Percentiles rank a stretch among this genome's conserved stretches.
phyloP scores from a whole-genome alignment of 2,797 vertebrate species.

The Galagoides demidoff region DNA sequence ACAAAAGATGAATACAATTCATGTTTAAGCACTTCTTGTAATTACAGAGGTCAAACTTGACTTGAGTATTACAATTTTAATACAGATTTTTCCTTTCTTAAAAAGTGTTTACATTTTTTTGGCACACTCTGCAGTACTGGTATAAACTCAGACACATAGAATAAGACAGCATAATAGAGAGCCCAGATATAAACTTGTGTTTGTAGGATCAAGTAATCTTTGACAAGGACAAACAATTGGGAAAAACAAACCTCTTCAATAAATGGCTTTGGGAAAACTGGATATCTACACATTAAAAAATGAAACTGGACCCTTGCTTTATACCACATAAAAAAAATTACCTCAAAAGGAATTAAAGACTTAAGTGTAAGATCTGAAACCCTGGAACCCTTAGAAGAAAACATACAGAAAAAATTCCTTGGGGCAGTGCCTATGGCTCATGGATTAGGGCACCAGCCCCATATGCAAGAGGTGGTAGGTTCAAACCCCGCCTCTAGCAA shows the following conservation, averaged over 20 bases:
- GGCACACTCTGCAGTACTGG: too few relatives aligned
- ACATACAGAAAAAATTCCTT: background rate
- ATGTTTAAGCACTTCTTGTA: too few relatives aligned
- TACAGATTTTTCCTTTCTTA: too few relatives aligned
- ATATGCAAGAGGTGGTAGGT: too few relatives aligned
- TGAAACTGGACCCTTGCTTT: background rate
- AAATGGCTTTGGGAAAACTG: background rate
- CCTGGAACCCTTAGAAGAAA: background rate
- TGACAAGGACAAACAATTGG: background rate
- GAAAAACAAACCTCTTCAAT: background rate
- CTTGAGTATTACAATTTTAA: too few relatives aligned
- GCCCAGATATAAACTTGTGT: background rate
- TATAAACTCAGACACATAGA: background rate
- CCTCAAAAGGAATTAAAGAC: background rate
- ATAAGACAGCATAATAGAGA: background rate
- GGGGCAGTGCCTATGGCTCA: background rate
- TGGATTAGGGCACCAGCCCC: too few relatives aligned
- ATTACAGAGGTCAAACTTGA: too few relatives aligned
- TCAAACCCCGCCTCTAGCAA: too few relatives aligned
- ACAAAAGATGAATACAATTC: too few relatives aligned
- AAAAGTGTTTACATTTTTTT: too few relatives aligned
- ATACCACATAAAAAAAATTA: background rate
- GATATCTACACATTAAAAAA: background rate
- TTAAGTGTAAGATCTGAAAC: background rate
- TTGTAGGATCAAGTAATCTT: background rate